Base-by-base conservation (phyloP, 1,140 invertebrate species). In the Procambarus clarkii region DNA sequence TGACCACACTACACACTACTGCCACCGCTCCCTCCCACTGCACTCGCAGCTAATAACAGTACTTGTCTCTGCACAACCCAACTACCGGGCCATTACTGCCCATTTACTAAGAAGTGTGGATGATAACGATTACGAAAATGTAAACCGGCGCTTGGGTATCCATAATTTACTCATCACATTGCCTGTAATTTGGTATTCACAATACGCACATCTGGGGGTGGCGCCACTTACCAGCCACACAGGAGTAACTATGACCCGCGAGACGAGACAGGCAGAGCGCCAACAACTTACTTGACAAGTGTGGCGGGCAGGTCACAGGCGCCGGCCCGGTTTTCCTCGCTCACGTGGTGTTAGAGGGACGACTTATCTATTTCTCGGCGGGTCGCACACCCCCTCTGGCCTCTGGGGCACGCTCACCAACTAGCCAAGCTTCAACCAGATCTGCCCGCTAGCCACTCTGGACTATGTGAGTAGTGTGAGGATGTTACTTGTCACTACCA, bases 281-380 rank as follows among this genome's bases (percentile, higher is more conserved):
- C 21, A 7, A 34, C n/a, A 24, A 83, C 81, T 64, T 83, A 64
- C 69, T n/a, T 83, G 81, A 45, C 80, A 9, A 48, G 60, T 21
- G 60, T 21, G 50, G 34, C 69, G n/a, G 69, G 3, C 69, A 74
- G n/a, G 69, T 8, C n/a, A 74, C n/a, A 34, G n/a, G n/a, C 69
- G 11, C 69, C 24, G n/a, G 69, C n/a, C 24, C 69, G 5, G 69
- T 74, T 74, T 74, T 74, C 69, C n/a, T 74, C n/a, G 58, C 81
- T 83, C 81, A 83, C 81, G 81, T 83, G 81, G 81, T 83, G 60
- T 83, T 83, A 8, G 21, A 83, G 81, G 81, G 60, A 46, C 45
- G 81, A 83, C 81, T 83, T 34, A 83, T 64, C 81, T 83, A 83
- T 69, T 83, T 69, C 34, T 45, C 69, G 34, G 69, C 11, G 34